These are phyloP conservation scores for Pseudochirops cupreus DNA, from an alignment of 2,797 vertebrate species.

Conservation along the genomic window DNA sequence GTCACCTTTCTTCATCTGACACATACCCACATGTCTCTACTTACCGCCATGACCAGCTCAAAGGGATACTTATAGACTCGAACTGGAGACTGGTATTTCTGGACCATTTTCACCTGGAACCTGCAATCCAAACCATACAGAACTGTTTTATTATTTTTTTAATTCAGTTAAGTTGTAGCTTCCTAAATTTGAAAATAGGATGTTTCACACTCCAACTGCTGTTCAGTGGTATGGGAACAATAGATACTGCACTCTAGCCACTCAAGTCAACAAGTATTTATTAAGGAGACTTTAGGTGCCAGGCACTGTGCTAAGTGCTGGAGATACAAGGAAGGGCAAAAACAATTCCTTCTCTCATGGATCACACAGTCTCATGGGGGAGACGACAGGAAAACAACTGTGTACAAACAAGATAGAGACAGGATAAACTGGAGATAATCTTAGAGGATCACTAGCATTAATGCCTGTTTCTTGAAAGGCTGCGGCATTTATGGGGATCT, in stretches of 20 bases:
- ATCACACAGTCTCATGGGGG: background rate
- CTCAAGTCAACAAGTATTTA: background rate
- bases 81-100: constrained; percentile 98
- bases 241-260: background rate
- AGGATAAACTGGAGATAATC: background rate
- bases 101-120: constrained; percentile 91
- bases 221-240: too few species aligned
- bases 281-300: background rate
- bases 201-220: background rate
- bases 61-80: constrained; percentile 98
- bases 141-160: background rate
- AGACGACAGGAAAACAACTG: background rate
- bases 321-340: background rate
- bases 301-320: background rate
- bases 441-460: background rate
- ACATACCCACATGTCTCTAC: constrained; percentile 77
- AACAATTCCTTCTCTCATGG: background rate
- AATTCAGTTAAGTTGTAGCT: background rate
- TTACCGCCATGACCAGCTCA: constrained; percentile 98
- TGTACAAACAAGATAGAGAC: background rate
- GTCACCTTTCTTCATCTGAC: background rate
- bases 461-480: background rate
- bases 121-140: background rate
- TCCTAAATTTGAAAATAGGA: background rate
- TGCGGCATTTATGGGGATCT: background rate